Conservation (phyloP, 2,113 vertebrate species). For the Prunella fulvescens region DNA sequence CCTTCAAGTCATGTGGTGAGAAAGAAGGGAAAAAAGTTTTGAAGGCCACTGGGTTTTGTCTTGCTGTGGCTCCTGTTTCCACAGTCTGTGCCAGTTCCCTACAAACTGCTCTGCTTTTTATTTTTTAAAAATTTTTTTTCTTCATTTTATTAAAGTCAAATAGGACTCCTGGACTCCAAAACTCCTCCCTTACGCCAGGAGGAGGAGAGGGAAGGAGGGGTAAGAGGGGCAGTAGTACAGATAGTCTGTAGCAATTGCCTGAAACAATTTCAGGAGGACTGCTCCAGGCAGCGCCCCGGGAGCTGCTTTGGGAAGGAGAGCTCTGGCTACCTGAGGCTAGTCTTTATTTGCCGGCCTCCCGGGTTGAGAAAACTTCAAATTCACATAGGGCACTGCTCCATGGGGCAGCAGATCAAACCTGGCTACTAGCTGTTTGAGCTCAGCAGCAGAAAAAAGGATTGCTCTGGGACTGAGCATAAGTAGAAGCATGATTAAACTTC, state of each 20-base stretch:
- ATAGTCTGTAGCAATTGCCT: conserved; percentile 64
- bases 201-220: conserved; percentile 41
- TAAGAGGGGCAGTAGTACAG: conserved; percentile 8
- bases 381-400: conserved; percentile 81
- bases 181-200: conserved; percentile 69
- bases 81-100: conserved; percentile 79
- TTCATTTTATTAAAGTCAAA: conserved; percentile 70
- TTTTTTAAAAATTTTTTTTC: conserved; percentile 40
- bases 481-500: conserved; percentile 82
- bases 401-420: conserved; percentile 88
- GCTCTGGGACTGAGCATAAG: conserved; percentile 79
- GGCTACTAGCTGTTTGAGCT: conserved; percentile 84
- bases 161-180: conserved; percentile 74
- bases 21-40: conserved; percentile 83
- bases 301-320: conserved; percentile 72
- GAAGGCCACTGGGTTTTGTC: conserved; percentile 84
- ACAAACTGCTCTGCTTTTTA: conserved; percentile 71
- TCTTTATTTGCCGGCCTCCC: conserved; percentile 76
- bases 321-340: conserved; percentile 65
- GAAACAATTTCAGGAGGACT: conserved; percentile 74
- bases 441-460: conserved; percentile 86
- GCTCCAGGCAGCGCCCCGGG: conserved; percentile 72
- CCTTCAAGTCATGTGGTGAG: conserved; percentile 83
- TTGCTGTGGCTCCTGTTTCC: conserved; percentile 79
- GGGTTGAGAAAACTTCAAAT: conserved; percentile 75